Evolutionary conservation across 2,113 vertebrate species (phyloP).

Genomic region (Oreochromis niloticus): DNA sequence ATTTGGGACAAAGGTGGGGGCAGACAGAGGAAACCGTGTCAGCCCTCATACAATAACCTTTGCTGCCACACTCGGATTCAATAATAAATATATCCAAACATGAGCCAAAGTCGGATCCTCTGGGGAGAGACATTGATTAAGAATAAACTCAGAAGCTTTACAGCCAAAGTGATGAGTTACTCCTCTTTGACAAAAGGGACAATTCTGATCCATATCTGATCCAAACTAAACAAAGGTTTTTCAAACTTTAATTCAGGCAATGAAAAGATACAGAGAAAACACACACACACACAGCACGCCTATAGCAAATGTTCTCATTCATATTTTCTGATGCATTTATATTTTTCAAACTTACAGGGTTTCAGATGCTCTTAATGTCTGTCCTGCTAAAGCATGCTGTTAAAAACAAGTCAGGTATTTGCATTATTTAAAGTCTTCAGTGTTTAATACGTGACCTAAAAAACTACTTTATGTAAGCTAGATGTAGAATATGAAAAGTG

Average conservation of each 20-base stretch:
- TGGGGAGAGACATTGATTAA: background rate
- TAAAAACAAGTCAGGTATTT: background rate
- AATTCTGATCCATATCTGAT: background rate
- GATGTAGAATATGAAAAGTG: background rate
- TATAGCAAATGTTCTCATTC: background rate
- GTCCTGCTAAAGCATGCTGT: background rate
- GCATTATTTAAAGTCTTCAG: background rate
- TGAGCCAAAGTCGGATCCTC: background rate
- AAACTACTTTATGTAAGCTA: background rate
- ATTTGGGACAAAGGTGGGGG: slow-evolving; percentile 58
- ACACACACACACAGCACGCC: background rate
- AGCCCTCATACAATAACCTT: slow-evolving; percentile 38
- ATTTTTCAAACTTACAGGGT: background rate
- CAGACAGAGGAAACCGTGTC: slow-evolving; percentile 59
- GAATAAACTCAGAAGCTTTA: background rate
- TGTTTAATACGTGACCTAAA: background rate
- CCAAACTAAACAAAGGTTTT: background rate
- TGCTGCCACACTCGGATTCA: background rate
- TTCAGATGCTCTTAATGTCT: background rate
- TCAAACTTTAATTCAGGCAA: background rate
- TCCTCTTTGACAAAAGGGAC: background rate
- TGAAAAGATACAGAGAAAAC: background rate
- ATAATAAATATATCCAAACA: background rate
- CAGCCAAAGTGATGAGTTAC: background rate
- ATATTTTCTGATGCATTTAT: background rate